Evolutionary conservation across 2,888 invertebrate species (phyloP), one percentile per base, ranked within the genome.

Genomic region (Apoda limacodes): DNA sequence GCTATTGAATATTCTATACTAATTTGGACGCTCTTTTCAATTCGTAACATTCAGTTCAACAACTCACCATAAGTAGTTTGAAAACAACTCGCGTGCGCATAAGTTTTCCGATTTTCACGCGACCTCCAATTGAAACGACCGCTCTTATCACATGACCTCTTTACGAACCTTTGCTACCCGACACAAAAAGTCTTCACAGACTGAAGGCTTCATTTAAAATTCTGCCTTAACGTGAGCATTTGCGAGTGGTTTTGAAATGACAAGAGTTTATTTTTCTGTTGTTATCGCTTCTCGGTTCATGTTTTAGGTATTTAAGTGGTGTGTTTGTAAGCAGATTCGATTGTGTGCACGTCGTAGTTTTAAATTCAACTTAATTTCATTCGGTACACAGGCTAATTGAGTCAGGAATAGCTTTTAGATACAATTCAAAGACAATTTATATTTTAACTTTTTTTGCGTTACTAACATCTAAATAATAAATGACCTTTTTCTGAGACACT

Each of bases 61-160:
- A 6, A 17, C 7, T 17, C 17, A 13, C 9, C 20, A 5, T 19
- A 23, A 5, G 10, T 29, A 26, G 37, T 37, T 40, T 34, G 33
- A 39, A 42, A 43, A 34, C 34, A 42, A 39, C 38, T 39, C n/a
- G n/a, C n/a, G n/a, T n/a, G n/a, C n/a, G n/a, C 32, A 39, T 35
- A 37, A 48, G 53, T 60, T 66, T 68, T 63, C 61, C 56, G 53
- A 52, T 67, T 71, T 67, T 60, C 69, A 60, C 50, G 51, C 57
- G 68, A 74, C 74, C 72, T 74, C 64, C 58, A 49, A 34, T 48
- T 42, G 44, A 49, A 43, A 48, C 50, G 54, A 42, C 51, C 35
- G 48, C 41, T 59, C 62, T 75, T 78, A 76, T 76, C 76, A 67
- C 49, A 50, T 68, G 75, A 76, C 76, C 76, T 60, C 69, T 65